These are phyloP conservation scores for Venustaconcha ellipsiformis DNA, from an alignment of 1,140 invertebrate species.

Conservation along the genomic window DNA sequence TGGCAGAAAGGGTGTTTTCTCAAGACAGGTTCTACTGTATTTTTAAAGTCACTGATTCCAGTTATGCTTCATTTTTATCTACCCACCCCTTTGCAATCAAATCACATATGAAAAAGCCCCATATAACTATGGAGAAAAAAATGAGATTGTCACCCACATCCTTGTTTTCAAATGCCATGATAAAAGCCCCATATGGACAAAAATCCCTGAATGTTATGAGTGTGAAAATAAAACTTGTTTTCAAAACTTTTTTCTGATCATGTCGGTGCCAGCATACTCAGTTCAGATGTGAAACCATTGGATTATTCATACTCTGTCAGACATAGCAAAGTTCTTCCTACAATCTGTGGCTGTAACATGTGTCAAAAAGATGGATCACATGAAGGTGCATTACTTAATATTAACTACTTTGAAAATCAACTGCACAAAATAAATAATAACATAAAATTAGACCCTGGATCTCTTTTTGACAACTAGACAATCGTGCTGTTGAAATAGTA, in stretches of 20 bases:
- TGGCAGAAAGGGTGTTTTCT: too few species aligned
- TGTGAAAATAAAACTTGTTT: background rate
- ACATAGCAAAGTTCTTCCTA: slow-evolving; percentile 1
- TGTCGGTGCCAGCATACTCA: background rate
- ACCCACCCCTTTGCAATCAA: too few species aligned
- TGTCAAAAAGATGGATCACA: slow-evolving; percentile 8
- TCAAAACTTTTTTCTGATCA: slow-evolving; percentile 1
- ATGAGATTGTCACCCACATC: too few species aligned
- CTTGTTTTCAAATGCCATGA: too few species aligned
- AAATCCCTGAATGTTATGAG: background rate
- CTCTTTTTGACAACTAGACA: background rate
- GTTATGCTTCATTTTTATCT: too few species aligned
- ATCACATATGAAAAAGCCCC: too few species aligned
- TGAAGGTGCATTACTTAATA: slow-evolving; percentile 1
- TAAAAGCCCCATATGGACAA: too few species aligned
- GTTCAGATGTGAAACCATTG: slow-evolving; percentile 17
- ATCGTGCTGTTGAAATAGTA: background rate
- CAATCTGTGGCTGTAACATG: background rate
- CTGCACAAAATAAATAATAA: slow-evolving; percentile 2
- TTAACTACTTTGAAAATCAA: background rate
- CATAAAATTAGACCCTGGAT: background rate
- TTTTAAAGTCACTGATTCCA: too few species aligned
- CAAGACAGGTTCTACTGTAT: too few species aligned
- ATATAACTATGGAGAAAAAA: too few species aligned
- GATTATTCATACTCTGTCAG: background rate